Evolutionary conservation across 2,113 vertebrate genomes (phyloP), one percentile per base, ranked within the genome.

Genomic region (Chionis minor): DNA sequence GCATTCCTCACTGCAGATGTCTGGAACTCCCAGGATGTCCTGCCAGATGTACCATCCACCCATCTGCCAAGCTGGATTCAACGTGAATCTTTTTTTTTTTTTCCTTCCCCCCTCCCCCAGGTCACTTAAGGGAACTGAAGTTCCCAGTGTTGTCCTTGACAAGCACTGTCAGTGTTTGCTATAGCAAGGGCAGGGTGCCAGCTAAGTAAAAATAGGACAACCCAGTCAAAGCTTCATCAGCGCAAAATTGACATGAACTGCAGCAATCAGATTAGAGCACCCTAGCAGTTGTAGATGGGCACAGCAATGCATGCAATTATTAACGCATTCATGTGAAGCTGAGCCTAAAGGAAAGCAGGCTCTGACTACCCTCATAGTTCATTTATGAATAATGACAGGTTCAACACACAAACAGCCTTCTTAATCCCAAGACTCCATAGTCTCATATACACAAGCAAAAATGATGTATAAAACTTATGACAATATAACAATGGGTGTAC

Each of bases 121-220:
- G 73, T 77, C 87, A 81, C 66, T 69, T 84, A 32, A 88, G 35
- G 82, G 38, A 86, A 81, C 38, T 61, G 47, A 90, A 95, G 55
- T 55, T 87, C 63, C 72, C n/a, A 30, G 26, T 55, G 61, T 17
- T 86, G 88, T 63, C 96, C 95, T 96, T 96, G 86, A 94, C 75
- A 94, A 92, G 65, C 23, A 24, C 72, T 71, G 61, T 47, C 85
- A 93, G 75, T 63, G 33, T 83, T 71, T 93, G 82, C 80, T 84
- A 63, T n/a, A 90, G 80, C 1, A 3, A 96, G 86, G 96, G 96
- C 67, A 94, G 85, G 65, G 61, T 93, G 92, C 82, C 95, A 96
- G 83, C 52, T 72, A 84, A 90, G 69, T 59, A 59, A 91, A 96
- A 92, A 91, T 67, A 95, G 88, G 88, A 93, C 80, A 88, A 74